A percentile compares a stretch with the other conserved stretches of the same genome.
Conservation (phyloP, 2,888 invertebrate species). For the Eledona agricola region DNA sequence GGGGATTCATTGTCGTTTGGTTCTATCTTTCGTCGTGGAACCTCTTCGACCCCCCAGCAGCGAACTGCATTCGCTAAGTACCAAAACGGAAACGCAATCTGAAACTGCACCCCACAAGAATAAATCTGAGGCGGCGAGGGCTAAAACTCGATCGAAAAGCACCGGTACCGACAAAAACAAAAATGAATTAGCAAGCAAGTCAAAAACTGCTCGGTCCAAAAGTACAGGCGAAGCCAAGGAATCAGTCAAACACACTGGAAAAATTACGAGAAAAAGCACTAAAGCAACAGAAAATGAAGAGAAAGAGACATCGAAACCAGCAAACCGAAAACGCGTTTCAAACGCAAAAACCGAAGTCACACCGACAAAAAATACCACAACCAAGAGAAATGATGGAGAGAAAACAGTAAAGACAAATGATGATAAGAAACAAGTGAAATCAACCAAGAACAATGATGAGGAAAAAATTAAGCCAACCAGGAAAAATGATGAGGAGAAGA, state of each 20-base stretch:
- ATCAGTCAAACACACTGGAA: slow-evolving; percentile 21
- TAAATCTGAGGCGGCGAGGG: no score
- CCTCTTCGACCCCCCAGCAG: slow-evolving; percentile 73
- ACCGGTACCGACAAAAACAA: background rate
- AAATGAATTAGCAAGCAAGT: background rate
- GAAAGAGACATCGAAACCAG: slow-evolving; percentile 13
- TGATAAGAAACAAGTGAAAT: no score
- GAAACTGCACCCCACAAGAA: background rate
- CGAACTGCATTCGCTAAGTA: slow-evolving; percentile 71
- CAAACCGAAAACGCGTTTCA: slow-evolving; percentile 27
- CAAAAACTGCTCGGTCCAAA: slow-evolving; percentile 5
- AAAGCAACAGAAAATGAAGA: slow-evolving; percentile 29
- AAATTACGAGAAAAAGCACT: slow-evolving; percentile 16
- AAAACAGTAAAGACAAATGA: no score
- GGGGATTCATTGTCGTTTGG: slow-evolving; percentile 82
- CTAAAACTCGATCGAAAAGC: no score
- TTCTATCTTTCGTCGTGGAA: slow-evolving; percentile 81
- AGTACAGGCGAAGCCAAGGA: slow-evolving; percentile 8
- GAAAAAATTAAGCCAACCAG: background rate
- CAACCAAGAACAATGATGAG: no score
- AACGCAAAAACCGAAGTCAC: slow-evolving; percentile 4
- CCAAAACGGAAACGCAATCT: slow-evolving; percentile 55
- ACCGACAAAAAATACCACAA: slow-evolving; percentile 10
- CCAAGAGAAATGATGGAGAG: slow-evolving; percentile 1
- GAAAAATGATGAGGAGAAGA: background rate